Conservation (phyloP, 1,140 invertebrate species). For the Sweltsa coloradensis region DNA sequence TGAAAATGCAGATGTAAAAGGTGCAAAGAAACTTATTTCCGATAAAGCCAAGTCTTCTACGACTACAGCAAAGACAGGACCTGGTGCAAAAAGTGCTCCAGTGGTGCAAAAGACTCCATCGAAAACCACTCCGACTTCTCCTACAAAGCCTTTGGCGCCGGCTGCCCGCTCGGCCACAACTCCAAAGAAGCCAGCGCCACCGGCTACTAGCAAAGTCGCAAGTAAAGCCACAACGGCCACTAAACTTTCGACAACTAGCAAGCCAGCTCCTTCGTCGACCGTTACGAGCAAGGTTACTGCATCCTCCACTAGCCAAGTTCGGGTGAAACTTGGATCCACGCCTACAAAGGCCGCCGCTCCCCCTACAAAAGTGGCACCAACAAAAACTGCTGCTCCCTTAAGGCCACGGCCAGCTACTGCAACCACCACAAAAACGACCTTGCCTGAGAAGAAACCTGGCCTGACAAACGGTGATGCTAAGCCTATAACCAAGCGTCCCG, state of each 20-base stretch:
- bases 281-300: too few species aligned
- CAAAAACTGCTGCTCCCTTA: not conserved
- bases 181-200: not conserved
- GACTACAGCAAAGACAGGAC: conserved; percentile 22
- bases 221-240: not conserved
- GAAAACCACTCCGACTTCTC: conserved; percentile 6
- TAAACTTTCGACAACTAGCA: not conserved
- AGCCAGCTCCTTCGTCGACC: not conserved
- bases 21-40: conserved; percentile 16
- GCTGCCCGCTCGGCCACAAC: conserved; percentile 5
- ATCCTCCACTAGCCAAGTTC: too few species aligned
- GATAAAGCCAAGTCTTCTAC: conserved; percentile 21
- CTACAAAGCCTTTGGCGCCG: conserved; percentile 17
- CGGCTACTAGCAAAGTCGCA: not conserved
- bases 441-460: not conserved
- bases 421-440: not conserved
- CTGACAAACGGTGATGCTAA: conserved; percentile 19
- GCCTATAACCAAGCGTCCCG: conserved; percentile 16
- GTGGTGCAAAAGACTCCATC: conserved; percentile 12
- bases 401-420: not conserved
- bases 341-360: not conserved
- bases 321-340: not conserved
- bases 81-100: conserved; percentile 11
- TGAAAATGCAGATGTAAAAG: conserved; percentile 17
- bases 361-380: not conserved